Base-by-base conservation (phyloP, 2,113 vertebrate genomes). In the Spilogale gracilis region DNA sequence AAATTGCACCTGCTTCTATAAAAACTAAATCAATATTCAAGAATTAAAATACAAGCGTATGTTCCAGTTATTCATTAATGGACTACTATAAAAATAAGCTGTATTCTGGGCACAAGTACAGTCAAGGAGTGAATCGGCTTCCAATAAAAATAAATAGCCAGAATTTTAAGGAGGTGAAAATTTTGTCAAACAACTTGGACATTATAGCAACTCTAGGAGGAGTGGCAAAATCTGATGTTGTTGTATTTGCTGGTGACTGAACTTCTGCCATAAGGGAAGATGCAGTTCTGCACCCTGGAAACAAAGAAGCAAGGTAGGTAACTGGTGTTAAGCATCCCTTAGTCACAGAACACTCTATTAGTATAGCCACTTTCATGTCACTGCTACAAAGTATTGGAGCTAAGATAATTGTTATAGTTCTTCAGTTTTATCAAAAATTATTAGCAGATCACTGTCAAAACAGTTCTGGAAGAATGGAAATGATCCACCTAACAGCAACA, bases 21-120 rank as follows among this genome's bases (percentile, higher is more conserved):
- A 96, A 95, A 97, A 94, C 32, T 86, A 94, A 92, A 87, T 71
- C 48, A 88, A 71, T 92, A 76, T 60, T 96, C 65, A 86, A 89
- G 71, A 94, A 89, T 87, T 96, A 96, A 95, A 93, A 89, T 52
- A 43, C 7, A 92, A 89, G 27, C 61, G 21, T 95, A 95, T 92
- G 71, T 74, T 97, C 18, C 87, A 52, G 63, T 92, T 71, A 92
- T 92, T 96, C 50, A 83, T 91, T 94, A 74, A 73, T 80, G 52
- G 43, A 5, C 76, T 93, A 2, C 80, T 89, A 50, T 73, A 89
- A 95, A 95, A 89, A 58, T 95, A 86, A 94, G 23, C 21, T 90
- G 21, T 67, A 78, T 96, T 92, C 67, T 94, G 54, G 10, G n/a
- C 50, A 82, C 13, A 80, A 73, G 20, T 92, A 48, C 18, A 89